These are phyloP conservation scores for Neosalanx taihuensis DNA, from an alignment of 2,797 vertebrate species.

Conservation along the genomic window DNA sequence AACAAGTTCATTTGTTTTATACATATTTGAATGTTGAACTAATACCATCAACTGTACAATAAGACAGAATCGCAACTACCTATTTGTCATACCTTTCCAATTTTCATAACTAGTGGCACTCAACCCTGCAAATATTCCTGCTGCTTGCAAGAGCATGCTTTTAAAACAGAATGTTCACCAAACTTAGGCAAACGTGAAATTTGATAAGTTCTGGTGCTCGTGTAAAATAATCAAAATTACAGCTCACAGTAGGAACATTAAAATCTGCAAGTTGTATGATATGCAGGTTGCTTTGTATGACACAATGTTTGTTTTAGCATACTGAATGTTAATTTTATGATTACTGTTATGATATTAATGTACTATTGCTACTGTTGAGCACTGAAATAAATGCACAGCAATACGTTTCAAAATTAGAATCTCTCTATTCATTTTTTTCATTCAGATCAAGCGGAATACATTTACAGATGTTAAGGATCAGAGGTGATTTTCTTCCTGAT, in stretches of 20 bases:
- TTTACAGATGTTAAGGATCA: too few relatives aligned
- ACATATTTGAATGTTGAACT: slow-evolving; percentile 52
- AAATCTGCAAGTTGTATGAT: slow-evolving; percentile 59
- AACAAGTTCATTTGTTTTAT: slow-evolving; percentile 28
- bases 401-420: slow-evolving; percentile 20
- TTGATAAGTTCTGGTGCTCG: slow-evolving; percentile 45
- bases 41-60: slow-evolving; percentile 48
- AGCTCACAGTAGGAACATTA: slow-evolving; percentile 27
- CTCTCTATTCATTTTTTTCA: slow-evolving; percentile 14
- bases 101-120: slow-evolving; percentile 52
- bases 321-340: slow-evolving; percentile 64
- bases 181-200: slow-evolving; percentile 33
- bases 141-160: slow-evolving; percentile 67
- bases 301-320: slow-evolving; percentile 55
- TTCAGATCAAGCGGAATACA: too few relatives aligned
- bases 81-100: slow-evolving; percentile 36
- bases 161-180: slow-evolving; percentile 48
- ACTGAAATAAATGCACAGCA: slow-evolving; percentile 65
- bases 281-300: slow-evolving; percentile 51
- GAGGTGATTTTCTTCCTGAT: too few relatives aligned
- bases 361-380: slow-evolving; percentile 44
- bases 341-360: slow-evolving; percentile 40
- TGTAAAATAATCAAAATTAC: slow-evolving; percentile 46
- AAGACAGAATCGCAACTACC: slow-evolving; percentile 47
- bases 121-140: slow-evolving; percentile 42